These are phyloP conservation scores for Apodemus sylvaticus DNA, from an alignment of 2,113 vertebrate genomes.

Conservation along the genomic window DNA sequence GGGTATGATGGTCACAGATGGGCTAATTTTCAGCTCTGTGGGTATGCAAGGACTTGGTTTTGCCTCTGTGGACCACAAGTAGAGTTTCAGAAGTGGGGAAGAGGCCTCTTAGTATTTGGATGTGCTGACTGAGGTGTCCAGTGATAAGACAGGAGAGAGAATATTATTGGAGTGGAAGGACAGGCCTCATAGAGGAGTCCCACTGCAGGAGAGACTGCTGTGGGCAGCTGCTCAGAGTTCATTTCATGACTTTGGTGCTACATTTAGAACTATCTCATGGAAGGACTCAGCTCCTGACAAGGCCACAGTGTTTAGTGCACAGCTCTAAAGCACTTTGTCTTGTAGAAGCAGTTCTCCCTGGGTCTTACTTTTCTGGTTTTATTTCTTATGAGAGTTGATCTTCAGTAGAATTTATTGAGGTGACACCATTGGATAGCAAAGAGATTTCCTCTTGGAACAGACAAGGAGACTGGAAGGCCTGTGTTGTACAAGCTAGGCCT, in stretches of 20 bases:
- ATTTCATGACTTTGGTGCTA: not conserved
- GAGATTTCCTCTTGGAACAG: too few relatives aligned
- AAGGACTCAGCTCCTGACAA: not conserved
- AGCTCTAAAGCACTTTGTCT: not conserved
- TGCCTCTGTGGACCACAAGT: not conserved
- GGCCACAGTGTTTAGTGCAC: not conserved
- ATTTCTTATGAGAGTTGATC: not conserved
- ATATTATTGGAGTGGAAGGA: not conserved
- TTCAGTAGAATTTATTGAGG: not conserved
- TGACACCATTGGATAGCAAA: too few relatives aligned
- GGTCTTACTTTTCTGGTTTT: not conserved
- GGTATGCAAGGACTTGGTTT: not conserved
- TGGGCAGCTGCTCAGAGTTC: not conserved
- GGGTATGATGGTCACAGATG: slow-evolving; percentile 83
- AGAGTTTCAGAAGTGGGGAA: not conserved
- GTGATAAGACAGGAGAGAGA: not conserved
- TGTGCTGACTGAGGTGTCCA: too few relatives aligned
- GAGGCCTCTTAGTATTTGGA: not conserved
- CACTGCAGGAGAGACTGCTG: not conserved
- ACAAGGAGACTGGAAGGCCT: not conserved
- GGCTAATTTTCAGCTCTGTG: rapidly evolving
- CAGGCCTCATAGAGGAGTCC: not conserved
- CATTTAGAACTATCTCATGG: not conserved
- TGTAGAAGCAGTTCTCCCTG: not conserved
- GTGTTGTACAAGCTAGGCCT: not conserved